Evolutionary conservation across 2,888 invertebrate genomes (phyloP).

Genomic region (Siphlonurus alternatus): DNA sequence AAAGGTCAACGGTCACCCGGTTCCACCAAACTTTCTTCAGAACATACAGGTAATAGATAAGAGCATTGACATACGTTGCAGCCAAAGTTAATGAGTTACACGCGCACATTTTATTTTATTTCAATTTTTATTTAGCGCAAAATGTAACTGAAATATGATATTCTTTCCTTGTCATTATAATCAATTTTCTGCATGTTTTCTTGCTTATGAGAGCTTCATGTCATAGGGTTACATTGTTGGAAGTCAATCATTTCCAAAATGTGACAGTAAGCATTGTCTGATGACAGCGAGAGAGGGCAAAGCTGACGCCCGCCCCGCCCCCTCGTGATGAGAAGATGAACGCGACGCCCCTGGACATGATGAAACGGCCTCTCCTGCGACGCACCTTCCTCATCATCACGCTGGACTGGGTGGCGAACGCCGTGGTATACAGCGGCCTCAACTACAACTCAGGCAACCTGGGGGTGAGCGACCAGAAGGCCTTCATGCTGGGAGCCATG

Average conservation of each 20-base stretch:
- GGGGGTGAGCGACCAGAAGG: conserved; percentile 47
- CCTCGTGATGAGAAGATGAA: conserved; percentile 21
- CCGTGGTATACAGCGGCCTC: conserved; percentile 49
- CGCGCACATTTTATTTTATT: too few species aligned
- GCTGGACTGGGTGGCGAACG: conserved; percentile 47
- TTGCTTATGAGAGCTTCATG: too few species aligned
- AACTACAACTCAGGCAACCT: conserved; percentile 49
- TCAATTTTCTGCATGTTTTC: too few species aligned
- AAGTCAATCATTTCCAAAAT: too few species aligned
- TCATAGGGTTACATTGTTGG: too few species aligned
- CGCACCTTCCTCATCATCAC: conserved; percentile 46
- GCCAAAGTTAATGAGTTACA: too few species aligned
- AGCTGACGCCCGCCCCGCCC: neutral
- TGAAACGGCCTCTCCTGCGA: conserved; percentile 45
- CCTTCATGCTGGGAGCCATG: conserved; percentile 45
- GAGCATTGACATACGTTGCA: neutral
- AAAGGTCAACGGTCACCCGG: conserved; percentile 36
- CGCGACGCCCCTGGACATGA: conserved; percentile 42
- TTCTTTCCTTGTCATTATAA: too few species aligned
- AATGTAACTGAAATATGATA: too few species aligned
- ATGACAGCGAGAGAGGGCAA: neutral
- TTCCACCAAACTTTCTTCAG: conserved; percentile 39
- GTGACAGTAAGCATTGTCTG: too few species aligned
- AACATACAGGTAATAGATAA: conserved; percentile 35
- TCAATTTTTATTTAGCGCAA: too few species aligned